Evolutionary conservation across 2,888 invertebrate genomes (phyloP).

Genomic region (Drosophila pegasa): DNA sequence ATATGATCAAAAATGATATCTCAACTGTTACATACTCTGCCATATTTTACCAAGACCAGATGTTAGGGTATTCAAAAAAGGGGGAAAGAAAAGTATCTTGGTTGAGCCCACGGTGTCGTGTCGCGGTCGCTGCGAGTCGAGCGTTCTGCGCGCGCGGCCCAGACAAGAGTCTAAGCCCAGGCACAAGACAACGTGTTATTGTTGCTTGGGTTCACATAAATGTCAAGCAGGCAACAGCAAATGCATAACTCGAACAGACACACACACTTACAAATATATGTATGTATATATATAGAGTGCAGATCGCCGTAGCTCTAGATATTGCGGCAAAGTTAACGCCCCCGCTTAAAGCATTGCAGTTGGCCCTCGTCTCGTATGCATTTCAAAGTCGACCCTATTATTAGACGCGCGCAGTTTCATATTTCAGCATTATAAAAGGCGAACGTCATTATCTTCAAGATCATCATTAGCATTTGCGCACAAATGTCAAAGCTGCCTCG

Average conservation of each 20-base stretch:
- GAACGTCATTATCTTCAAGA: constrained; percentile 31
- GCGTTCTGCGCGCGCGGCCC: constrained; percentile 49
- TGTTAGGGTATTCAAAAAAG: constrained; percentile 26
- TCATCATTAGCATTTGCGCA: constrained; percentile 34
- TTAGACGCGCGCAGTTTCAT: constrained; percentile 72
- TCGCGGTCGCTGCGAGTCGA: constrained; percentile 51
- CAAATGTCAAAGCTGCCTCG: constrained; percentile 59
- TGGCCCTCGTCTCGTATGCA: constrained; percentile 65
- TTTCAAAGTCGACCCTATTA: constrained; percentile 81
- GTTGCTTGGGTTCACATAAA: constrained; percentile 79
- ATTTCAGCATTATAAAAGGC: constrained; percentile 66
- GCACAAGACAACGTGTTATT: constrained; percentile 75
- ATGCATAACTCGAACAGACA: constrained; percentile 30
- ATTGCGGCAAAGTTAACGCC: constrained; percentile 68
- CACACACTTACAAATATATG: neutral
- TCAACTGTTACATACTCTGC: neutral
- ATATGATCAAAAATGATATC: too few relatives aligned
- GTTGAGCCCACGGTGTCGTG: constrained; percentile 64
- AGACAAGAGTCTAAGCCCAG: constrained; percentile 22
- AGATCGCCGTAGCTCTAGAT: constrained; percentile 72
- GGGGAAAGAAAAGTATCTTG: constrained; percentile 27
- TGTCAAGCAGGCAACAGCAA: constrained; percentile 76
- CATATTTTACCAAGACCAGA: neutral
- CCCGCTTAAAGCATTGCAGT: constrained; percentile 55
- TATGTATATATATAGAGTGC: constrained; percentile 23